Conservation (phyloP, 2,888 invertebrate species). For the Kuschelorhynchus macadamiae region DNA sequence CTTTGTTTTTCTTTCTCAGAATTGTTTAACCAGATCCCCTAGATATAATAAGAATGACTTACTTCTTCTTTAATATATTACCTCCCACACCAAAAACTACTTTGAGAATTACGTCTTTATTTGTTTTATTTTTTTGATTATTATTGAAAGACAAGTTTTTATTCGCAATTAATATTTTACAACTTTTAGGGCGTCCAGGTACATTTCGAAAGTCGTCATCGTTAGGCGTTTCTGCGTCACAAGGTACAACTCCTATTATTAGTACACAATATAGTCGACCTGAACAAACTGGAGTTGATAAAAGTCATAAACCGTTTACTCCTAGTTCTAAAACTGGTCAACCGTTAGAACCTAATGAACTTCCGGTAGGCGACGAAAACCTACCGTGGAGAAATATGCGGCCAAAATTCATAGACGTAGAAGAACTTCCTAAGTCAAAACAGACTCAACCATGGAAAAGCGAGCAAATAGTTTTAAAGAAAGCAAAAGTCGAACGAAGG, state of each 20-base stretch:
- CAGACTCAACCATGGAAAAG: constrained; percentile 75
- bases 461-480: constrained; percentile 74
- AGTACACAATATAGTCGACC: constrained; percentile 55
- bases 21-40: too few species aligned
- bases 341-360: constrained; percentile 67
- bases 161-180: neutral
- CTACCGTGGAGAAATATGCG: constrained; percentile 70
- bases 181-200: constrained; percentile 70
- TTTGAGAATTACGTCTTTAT: too few species aligned
- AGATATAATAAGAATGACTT: too few species aligned
- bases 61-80: too few species aligned
- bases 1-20: too few species aligned
- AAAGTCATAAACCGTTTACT: constrained; percentile 58
- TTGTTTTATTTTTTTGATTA: too few species aligned
- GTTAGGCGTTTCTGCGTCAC: constrained; percentile 64
- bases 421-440: constrained; percentile 52
- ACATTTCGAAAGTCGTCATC: constrained; percentile 68
- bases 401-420: constrained; percentile 30
- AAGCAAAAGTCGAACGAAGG: constrained; percentile 66
- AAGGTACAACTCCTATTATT: constrained; percentile 55
- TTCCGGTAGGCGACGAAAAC: constrained; percentile 72
- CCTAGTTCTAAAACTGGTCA: constrained; percentile 62
- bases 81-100: too few species aligned
- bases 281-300: constrained; percentile 65
- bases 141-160: constrained; percentile 24